Percentiles rank a stretch among this genome's conserved stretches.
Evolutionary conservation across 1,140 invertebrate species (phyloP).

Genomic region (Heliothis subflexa): DNA sequence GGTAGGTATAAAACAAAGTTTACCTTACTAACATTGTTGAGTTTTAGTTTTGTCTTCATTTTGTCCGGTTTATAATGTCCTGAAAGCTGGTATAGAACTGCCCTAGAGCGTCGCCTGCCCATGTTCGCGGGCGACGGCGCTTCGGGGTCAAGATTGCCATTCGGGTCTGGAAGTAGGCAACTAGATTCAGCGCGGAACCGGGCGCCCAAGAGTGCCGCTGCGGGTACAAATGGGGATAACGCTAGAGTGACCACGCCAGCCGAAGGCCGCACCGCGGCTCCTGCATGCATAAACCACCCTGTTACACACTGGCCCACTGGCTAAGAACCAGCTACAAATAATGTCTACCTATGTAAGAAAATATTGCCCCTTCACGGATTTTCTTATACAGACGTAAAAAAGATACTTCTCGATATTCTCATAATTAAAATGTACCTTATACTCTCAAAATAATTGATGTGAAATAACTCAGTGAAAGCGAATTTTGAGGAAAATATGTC

Average conservation of each 20-base stretch:
- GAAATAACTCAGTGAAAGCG: not conserved
- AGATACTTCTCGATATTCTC: slow-evolving; percentile 44
- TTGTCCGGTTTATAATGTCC: slow-evolving; percentile 98
- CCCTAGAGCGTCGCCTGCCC: slow-evolving; percentile 95
- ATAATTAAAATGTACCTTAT: slow-evolving; percentile 25
- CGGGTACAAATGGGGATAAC: slow-evolving; percentile 88
- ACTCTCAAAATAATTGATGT: not conserved
- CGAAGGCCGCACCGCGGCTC: slow-evolving; percentile 86
- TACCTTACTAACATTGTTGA: slow-evolving; percentile 95
- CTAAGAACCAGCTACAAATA: slow-evolving; percentile 34
- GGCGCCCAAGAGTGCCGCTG: slow-evolving; percentile 90
- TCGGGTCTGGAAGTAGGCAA: slow-evolving; percentile 92
- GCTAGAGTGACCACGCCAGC: slow-evolving; percentile 87
- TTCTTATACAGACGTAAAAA: slow-evolving; percentile 42
- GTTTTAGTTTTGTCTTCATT: slow-evolving; percentile 96
- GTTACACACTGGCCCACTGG: slow-evolving; percentile 63
- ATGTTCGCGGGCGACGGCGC: slow-evolving; percentile 95
- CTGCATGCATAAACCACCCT: slow-evolving; percentile 84
- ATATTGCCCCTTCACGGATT: slow-evolving; percentile 49
- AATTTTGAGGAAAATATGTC: slow-evolving; percentile 1
- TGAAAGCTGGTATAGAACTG: slow-evolving; percentile 98
- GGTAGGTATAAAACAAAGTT: slow-evolving; percentile 45
- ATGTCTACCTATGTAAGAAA: slow-evolving; percentile 44
- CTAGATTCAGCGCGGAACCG: slow-evolving; percentile 89
- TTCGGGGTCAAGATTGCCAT: slow-evolving; percentile 93